Conservation (phyloP, 30 jellyfish, hydroid and myxozoan genomes). For the Morbakka virulenta region DNA sequence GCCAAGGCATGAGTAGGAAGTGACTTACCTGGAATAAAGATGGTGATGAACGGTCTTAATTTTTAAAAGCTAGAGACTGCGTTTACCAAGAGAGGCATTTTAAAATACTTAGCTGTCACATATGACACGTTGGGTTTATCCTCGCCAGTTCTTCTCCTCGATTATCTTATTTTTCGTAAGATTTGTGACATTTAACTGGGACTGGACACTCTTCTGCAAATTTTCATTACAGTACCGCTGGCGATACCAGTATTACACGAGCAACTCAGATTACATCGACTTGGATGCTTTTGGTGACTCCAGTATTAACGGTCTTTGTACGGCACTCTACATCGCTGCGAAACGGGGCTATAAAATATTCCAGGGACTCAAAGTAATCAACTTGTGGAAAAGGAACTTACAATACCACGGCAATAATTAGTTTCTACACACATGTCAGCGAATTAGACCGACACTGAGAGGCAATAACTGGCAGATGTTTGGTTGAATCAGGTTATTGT, state of each 20-base stretch:
- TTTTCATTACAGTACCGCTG: constrained; percentile 18
- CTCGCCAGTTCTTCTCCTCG: constrained; percentile 44
- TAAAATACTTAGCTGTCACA: constrained; percentile 33
- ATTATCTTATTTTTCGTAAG: constrained; percentile 22
- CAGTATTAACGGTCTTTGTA: constrained; percentile 29
- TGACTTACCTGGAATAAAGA: constrained; percentile 49
- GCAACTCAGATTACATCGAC: background rate
- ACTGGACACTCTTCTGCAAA: constrained; percentile 44
- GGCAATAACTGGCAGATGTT: background rate
- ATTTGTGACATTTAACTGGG: constrained; percentile 24
- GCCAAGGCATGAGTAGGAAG: too few species aligned
- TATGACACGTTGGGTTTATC: constrained; percentile 47
- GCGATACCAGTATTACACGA: constrained; percentile 1
- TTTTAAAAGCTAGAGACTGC: constrained; percentile 7
- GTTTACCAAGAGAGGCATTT: constrained; percentile 41
- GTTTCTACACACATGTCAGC: too few species aligned
- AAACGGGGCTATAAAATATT: background rate
- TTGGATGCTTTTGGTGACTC: constrained; percentile 49
- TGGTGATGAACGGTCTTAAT: background rate
- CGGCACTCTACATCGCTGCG: constrained; percentile 21
- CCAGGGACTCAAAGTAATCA: constrained; percentile 16
- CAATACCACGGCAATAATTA: constrained; percentile 49
- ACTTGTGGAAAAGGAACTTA: constrained; percentile 9
- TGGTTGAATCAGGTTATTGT: background rate
- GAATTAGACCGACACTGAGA: constrained; percentile 3